Evolutionary conservation across 2,113 vertebrate species (phyloP).

Genomic region (Stomatorhinus ivindoensis): DNA sequence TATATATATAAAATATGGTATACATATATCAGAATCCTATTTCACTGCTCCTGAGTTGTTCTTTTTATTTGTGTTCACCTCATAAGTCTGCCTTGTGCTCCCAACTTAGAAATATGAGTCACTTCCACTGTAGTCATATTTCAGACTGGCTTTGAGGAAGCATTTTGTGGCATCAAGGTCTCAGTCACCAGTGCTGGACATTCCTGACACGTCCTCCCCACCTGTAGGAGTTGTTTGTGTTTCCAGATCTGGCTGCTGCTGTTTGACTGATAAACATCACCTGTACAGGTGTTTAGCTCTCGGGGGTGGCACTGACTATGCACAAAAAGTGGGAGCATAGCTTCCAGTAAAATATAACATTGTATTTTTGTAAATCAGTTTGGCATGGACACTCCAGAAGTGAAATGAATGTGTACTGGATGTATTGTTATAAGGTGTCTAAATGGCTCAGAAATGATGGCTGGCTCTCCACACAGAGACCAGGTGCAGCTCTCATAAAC

Average conservation of each 20-base stretch:
- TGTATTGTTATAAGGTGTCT: constrained; percentile 20
- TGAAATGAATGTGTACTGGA: neutral
- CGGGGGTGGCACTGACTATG: neutral
- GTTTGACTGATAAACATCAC: constrained; percentile 29
- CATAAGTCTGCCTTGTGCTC: neutral
- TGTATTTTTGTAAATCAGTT: constrained; percentile 14
- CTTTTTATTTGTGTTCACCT: neutral
- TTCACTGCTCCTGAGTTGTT: neutral
- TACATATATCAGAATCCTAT: neutral
- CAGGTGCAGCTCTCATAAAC: constrained; percentile 17
- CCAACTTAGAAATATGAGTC: neutral
- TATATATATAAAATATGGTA: neutral
- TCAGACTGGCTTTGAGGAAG: neutral
- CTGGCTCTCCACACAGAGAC: constrained; percentile 11
- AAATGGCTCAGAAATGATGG: constrained; percentile 6
- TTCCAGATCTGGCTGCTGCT: constrained; percentile 15
- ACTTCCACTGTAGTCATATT: neutral
- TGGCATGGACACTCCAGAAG: constrained; percentile 16
- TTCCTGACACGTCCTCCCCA: constrained; percentile 8
- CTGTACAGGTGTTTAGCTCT: constrained; percentile 32
- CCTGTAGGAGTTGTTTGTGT: constrained; percentile 11
- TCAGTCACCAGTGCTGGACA: neutral
- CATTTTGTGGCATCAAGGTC: neutral
- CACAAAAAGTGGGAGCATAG: constrained; percentile 27
- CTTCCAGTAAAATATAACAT: constrained; percentile 1